Conservation (phyloP, 2,888 invertebrate species). For the Neoscelio sp. region DNA sequence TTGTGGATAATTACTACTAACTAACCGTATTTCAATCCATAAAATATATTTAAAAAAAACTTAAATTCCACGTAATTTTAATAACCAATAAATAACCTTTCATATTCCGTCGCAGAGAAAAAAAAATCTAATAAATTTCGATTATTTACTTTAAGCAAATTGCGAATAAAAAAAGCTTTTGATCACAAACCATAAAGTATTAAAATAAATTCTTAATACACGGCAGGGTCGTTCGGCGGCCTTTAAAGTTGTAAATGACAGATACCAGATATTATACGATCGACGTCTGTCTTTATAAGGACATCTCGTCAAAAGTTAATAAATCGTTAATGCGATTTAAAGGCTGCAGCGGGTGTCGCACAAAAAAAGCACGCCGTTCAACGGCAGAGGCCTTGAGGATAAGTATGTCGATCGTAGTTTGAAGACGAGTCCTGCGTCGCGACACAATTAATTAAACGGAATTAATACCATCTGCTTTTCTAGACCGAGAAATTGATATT, state of each 20-base stretch:
- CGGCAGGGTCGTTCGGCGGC: constrained; percentile 57
- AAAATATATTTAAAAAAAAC: neutral
- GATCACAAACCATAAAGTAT: constrained; percentile 24
- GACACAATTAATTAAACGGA: constrained; percentile 47
- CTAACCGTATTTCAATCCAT: too few species aligned
- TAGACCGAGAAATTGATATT: constrained; percentile 50
- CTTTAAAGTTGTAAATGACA: constrained; percentile 56
- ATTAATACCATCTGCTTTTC: constrained; percentile 61
- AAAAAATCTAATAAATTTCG: constrained; percentile 23
- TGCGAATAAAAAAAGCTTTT: constrained; percentile 32
- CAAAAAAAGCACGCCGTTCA: constrained; percentile 49
- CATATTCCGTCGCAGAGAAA: neutral
- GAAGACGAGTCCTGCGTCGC: constrained; percentile 35
- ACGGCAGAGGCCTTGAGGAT: constrained; percentile 36
- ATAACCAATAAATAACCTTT: constrained; percentile 31
- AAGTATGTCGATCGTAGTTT: constrained; percentile 31
- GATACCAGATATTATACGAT: constrained; percentile 52
- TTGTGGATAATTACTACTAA: too few species aligned
- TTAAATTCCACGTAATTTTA: constrained; percentile 3
- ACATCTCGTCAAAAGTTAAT: constrained; percentile 64
- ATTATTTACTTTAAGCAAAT: constrained; percentile 35
- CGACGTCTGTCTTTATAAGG: constrained; percentile 60
- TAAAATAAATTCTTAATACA: constrained; percentile 32
- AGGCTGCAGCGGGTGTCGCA: constrained; percentile 37
- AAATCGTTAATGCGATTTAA: constrained; percentile 59